These are phyloP conservation scores for Chiloscyllium plagiosum DNA, from an alignment of 2,113 vertebrate species.

Conservation along the genomic window DNA sequence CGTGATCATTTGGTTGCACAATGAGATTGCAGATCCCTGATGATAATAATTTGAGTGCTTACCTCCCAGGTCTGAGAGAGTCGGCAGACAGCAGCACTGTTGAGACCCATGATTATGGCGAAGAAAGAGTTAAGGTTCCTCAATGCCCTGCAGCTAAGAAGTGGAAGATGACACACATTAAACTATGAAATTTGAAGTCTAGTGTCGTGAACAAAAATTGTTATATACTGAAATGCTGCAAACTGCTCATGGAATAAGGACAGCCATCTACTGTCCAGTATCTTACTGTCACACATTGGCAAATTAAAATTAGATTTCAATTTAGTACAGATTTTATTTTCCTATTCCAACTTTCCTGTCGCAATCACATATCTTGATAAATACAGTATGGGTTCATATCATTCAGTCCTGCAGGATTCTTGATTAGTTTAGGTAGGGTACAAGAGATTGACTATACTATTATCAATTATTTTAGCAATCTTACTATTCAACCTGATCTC, in stretches of 20 bases:
- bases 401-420: background rate
- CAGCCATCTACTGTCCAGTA: background rate
- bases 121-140: constrained; percentile 96
- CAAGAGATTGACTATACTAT: background rate
- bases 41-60: constrained; percentile 40
- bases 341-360: background rate
- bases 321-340: background rate
- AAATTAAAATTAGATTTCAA: background rate
- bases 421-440: background rate
- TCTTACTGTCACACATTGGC: background rate
- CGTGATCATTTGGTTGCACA: background rate
- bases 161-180: background rate
- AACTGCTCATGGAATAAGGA: background rate
- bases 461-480: background rate
- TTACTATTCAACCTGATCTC: background rate
- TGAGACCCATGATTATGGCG: constrained; percentile 95
- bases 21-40: background rate
- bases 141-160: constrained; percentile 86
- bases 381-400: background rate
- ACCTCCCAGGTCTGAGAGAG: constrained; percentile 97
- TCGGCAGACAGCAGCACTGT: constrained; percentile 85
- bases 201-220: background rate
- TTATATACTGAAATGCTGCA: background rate
- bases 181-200: background rate
- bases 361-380: background rate